Base-by-base conservation (phyloP, 1,140 invertebrate species). In the Fopius arisanus region DNA sequence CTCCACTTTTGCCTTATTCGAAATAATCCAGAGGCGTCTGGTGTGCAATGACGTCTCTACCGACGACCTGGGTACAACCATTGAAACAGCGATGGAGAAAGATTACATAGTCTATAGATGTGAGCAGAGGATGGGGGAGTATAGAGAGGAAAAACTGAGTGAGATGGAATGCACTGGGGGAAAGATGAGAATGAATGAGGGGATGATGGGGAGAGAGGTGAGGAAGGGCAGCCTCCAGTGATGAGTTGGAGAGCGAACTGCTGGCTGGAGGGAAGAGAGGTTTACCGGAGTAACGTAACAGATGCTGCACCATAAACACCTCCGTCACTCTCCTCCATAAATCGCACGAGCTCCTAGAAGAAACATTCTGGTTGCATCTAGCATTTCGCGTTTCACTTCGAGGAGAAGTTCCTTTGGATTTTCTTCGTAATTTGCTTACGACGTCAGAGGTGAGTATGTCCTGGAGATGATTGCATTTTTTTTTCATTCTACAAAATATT, bases 241-340 rank as follows among this genome's bases (percentile, higher is more conserved):
- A 40, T 70, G 72, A 62, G 75, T 66, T 76, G 69, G 63, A 71
- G 43, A 54, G 66, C 48, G 75, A 71, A 73, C 21, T 62, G 62
- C 72, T 16, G 75, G 31, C n/a, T 10, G 41, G 33, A 41, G 12
- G 63, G 65, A 54, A 67, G 74, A 72, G 76, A 63, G 78, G 74
- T 33, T 29, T 65, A 59, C 81, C 80, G 74, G 81, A 83, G 81
- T 81, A 83, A 83, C 81, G 83, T 85, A 88, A 86, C 86, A 87
- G 86, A 88, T 87, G 86, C 85, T 85, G 83, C 84, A 86, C 85
- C 87, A 87, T 88, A 88, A 88, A 88, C 86, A 87, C 85, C 86
- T 87, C 84, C 86, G 86, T 87, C 86, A 87, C 83, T 85, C 86
- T 74, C 84, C 82, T 86, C 85, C 86, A 87, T 88, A 88, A 87